phyloP scores from a whole-genome alignment of 2,888 invertebrate species.

The Tachina grossa region DNA sequence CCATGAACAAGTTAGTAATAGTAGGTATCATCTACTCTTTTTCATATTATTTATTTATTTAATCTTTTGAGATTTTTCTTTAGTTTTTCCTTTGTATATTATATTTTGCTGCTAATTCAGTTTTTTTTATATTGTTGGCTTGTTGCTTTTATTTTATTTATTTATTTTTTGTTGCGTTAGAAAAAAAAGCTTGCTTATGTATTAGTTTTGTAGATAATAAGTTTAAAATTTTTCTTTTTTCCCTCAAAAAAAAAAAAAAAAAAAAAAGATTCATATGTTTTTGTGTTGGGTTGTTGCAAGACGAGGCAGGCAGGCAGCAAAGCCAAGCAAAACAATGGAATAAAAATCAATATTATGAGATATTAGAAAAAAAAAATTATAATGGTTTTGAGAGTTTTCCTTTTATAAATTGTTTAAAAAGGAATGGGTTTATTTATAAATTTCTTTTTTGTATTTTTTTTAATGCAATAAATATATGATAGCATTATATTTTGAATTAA shows the following conservation, averaged over 20 bases:
- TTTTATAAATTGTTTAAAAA: conserved; percentile 11
- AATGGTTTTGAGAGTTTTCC: conserved; percentile 48
- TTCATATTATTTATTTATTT: conserved; percentile 49
- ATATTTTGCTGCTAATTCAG: conserved; percentile 58
- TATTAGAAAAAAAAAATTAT: conserved; percentile 59
- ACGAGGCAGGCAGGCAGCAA: background rate
- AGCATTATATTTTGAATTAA: conserved; percentile 29
- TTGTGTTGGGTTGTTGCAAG: conserved; percentile 9
- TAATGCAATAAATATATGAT: conserved; percentile 39
- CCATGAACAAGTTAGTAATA: conserved; percentile 46
- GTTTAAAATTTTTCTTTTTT: conserved; percentile 70
- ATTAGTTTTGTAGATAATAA: conserved; percentile 74
- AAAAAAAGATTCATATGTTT: conserved; percentile 50
- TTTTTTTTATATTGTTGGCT: conserved; percentile 38
- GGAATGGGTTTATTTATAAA: background rate
- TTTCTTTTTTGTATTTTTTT: conserved; percentile 10
- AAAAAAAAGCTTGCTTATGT: conserved; percentile 67
- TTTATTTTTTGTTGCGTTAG: conserved; percentile 8
- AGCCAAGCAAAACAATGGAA: conserved; percentile 39
- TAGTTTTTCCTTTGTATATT: conserved; percentile 37
- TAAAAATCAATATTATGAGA: conserved; percentile 63
- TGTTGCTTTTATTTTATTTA: conserved; percentile 43
- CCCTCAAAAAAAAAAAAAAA: conserved; percentile 6
- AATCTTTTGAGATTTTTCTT: conserved; percentile 50
- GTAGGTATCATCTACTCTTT: conserved; percentile 33